phyloP scores from a whole-genome alignment of 2,888 invertebrate genomes.

The Perdita meconis region DNA sequence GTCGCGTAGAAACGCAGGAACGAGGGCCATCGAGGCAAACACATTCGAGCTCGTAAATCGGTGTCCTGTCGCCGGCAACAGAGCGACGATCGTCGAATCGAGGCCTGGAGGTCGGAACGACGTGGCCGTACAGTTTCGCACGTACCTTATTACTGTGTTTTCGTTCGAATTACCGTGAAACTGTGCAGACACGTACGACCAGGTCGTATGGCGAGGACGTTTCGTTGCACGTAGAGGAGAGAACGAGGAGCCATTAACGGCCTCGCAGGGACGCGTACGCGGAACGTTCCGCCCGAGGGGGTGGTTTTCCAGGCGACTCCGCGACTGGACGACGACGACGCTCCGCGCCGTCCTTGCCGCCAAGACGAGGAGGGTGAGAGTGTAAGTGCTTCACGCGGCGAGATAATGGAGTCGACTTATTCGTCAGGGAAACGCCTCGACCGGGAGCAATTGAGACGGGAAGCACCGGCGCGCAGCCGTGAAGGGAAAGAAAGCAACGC shows the following conservation, averaged over 20 bases:
- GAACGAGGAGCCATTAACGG: constrained; percentile 67
- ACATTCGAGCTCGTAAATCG: constrained; percentile 13
- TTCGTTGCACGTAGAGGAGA: constrained; percentile 57
- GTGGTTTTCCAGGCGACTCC: constrained; percentile 63
- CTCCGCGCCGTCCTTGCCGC: constrained; percentile 1
- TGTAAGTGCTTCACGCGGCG: constrained; percentile 75
- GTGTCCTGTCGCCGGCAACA: not conserved
- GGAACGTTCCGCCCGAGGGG: constrained; percentile 59
- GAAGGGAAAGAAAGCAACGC: constrained; percentile 23
- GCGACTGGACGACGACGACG: not conserved
- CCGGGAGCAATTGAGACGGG: constrained; percentile 52
- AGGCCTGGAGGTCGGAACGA: not conserved
- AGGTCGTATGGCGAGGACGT: constrained; percentile 53
- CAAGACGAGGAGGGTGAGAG: constrained; percentile 20
- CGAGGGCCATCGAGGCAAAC: not conserved
- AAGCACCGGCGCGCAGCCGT: constrained; percentile 6
- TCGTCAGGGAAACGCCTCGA: constrained; percentile 67
- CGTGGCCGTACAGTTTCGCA: constrained; percentile 30
- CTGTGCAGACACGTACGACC: constrained; percentile 64
- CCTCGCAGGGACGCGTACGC: constrained; percentile 56
- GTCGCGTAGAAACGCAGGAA: not conserved
- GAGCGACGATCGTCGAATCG: constrained; percentile 22
- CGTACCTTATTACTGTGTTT: constrained; percentile 64
- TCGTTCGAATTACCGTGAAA: constrained; percentile 71
- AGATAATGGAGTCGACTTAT: constrained; percentile 75